Evolutionary conservation across 2,113 vertebrate genomes (phyloP).

Genomic region (Pristiophorus japonicus): DNA sequence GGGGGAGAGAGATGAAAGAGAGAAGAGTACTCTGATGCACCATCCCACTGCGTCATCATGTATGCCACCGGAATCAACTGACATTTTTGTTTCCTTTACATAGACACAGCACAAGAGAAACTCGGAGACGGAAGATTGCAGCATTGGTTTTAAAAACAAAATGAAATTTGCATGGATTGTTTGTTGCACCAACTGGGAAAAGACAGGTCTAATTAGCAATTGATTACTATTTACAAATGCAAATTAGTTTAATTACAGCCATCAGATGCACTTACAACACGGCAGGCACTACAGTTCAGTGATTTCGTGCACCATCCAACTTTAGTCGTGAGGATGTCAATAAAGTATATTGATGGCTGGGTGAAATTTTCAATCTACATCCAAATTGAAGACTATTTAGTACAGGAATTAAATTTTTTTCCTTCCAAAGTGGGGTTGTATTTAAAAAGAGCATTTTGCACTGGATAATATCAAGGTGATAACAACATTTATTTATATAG

Average conservation of each 20-base stretch:
- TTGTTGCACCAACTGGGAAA: conserved; percentile 29
- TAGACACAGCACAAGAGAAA: background rate
- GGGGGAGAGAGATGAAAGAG: background rate
- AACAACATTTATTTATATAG: too few relatives aligned
- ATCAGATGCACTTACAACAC: conserved; percentile 2
- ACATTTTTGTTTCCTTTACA: background rate
- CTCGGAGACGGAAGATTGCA: background rate
- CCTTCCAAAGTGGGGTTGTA: background rate
- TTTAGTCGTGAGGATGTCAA: background rate
- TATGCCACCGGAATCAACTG: background rate
- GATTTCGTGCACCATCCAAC: background rate
- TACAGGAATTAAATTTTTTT: background rate
- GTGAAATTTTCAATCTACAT: background rate
- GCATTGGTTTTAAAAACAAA: background rate
- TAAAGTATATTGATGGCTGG: background rate
- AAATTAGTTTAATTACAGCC: conserved; percentile 25
- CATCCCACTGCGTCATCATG: background rate
- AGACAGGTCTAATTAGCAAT: background rate
- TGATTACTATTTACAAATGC: conserved; percentile 2
- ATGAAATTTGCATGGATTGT: background rate
- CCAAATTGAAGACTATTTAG: background rate
- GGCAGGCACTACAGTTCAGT: background rate
- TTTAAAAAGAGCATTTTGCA: background rate
- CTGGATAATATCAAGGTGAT: background rate
- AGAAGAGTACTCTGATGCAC: background rate